Evolutionary conservation across 2,797 vertebrate genomes (phyloP).

Genomic region (Atherinosoma microstoma): DNA sequence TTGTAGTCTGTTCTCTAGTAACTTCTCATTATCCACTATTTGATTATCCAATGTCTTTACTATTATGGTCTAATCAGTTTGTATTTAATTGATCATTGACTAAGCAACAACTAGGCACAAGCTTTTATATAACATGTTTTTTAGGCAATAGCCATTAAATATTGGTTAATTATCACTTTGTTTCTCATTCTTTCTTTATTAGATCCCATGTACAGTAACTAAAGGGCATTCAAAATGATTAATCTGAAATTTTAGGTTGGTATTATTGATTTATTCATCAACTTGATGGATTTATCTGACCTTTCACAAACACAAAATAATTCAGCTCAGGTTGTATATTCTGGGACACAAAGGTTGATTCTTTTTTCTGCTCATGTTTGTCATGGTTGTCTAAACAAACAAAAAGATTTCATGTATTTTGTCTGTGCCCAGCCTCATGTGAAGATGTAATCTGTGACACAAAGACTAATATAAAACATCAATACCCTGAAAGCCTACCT

Average conservation of each 20-base stretch:
- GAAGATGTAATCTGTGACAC: constrained; percentile 51
- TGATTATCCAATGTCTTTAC: not conserved
- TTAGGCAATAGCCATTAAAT: not conserved
- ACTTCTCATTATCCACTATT: not conserved
- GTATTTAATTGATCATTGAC: not conserved
- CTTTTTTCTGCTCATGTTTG: constrained; percentile 17
- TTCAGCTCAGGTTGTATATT: constrained; percentile 11
- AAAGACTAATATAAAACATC: constrained; percentile 62
- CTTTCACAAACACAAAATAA: not conserved
- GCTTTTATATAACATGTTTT: not conserved
- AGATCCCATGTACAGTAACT: not conserved
- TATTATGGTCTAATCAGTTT: not conserved
- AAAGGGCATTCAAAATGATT: not conserved
- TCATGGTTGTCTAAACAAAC: constrained; percentile 50
- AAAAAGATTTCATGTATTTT: constrained; percentile 41
- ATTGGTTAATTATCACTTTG: not conserved
- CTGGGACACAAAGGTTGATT: not conserved
- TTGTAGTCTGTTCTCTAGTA: not conserved
- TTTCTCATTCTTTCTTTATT: not conserved
- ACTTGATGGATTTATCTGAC: not conserved
- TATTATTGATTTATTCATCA: not conserved
- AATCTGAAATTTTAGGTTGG: not conserved
- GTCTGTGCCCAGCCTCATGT: constrained; percentile 37
- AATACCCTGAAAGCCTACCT: constrained; percentile 61
- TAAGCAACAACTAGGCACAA: not conserved